Evolutionary conservation across 2,113 vertebrate species (phyloP).

Genomic region (Pseudorectes ferrugineus): DNA sequence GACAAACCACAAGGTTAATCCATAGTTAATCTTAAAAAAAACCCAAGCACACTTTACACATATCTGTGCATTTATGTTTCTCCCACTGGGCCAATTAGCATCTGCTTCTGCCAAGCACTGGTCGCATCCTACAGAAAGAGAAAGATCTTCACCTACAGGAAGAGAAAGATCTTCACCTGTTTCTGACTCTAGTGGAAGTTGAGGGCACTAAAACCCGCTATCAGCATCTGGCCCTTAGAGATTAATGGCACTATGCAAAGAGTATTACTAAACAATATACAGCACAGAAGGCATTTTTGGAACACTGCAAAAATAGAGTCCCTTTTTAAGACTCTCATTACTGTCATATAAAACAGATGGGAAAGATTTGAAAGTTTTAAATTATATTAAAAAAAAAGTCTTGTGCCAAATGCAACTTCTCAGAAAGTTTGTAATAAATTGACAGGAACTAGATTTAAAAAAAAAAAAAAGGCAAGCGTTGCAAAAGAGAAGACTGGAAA

Average conservation of each 20-base stretch:
- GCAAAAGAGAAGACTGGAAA: background rate
- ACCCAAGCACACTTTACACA: background rate
- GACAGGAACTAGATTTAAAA: background rate
- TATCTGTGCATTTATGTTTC: background rate
- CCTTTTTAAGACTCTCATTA: slow-evolving; percentile 58
- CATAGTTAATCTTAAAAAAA: background rate
- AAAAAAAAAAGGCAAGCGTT: background rate
- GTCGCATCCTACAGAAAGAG: background rate
- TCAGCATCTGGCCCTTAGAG: background rate
- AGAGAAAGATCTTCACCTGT: background rate
- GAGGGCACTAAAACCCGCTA: background rate
- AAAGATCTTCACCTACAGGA: background rate
- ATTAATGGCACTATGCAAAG: slow-evolving; percentile 1
- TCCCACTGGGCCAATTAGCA: background rate
- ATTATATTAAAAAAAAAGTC: background rate
- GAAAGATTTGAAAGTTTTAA: slow-evolving; percentile 17
- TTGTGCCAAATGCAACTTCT: slow-evolving; percentile 37
- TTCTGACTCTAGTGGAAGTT: background rate
- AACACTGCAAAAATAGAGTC: slow-evolving; percentile 34
- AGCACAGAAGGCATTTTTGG: slow-evolving; percentile 48
- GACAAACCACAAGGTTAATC: background rate
- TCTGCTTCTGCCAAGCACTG: background rate
- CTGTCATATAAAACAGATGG: slow-evolving; percentile 61
- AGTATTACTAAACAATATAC: slow-evolving; percentile 38
- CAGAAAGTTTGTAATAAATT: slow-evolving; percentile 48